A percentile compares a stretch with the other conserved stretches of the same genome.
Evolutionary conservation across 2,797 vertebrate genomes (phyloP).

Genomic region (Naso thynnoides): DNA sequence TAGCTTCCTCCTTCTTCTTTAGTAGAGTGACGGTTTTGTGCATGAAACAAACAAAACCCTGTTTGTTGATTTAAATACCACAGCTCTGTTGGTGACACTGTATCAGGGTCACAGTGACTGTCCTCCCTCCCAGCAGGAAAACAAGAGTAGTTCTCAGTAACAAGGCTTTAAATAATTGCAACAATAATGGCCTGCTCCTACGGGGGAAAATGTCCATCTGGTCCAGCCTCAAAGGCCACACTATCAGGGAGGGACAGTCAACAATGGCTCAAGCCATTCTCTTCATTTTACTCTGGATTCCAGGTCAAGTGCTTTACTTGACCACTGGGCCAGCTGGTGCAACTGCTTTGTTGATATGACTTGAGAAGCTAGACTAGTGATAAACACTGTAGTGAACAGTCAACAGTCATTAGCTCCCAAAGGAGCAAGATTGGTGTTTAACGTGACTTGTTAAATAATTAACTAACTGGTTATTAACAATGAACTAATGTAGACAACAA

Average conservation of each 20-base stretch:
- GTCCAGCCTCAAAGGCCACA: constrained; percentile 30
- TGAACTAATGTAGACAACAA: neutral
- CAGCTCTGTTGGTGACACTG: neutral
- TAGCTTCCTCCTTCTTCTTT: no score
- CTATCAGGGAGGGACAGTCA: constrained; percentile 37
- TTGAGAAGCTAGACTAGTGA: constrained; percentile 13
- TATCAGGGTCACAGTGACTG: constrained; percentile 26
- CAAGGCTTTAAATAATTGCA: constrained; percentile 22
- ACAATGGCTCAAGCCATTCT: constrained; percentile 34
- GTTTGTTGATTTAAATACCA: neutral
- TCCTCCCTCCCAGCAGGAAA: constrained; percentile 11
- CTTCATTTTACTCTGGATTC: constrained; percentile 43
- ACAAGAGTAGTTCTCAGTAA: constrained; percentile 13
- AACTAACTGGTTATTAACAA: constrained; percentile 16
- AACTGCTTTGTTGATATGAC: constrained; percentile 36
- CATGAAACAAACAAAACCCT: neutral
- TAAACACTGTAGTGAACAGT: constrained; percentile 23
- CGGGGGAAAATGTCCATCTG: neutral
- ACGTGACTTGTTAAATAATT: constrained; percentile 36
- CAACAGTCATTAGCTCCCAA: constrained; percentile 23
- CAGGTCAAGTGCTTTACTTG: constrained; percentile 39
- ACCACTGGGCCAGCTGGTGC: neutral
- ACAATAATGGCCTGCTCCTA: constrained; percentile 16
- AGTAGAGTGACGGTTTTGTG: neutral
- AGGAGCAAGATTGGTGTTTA: constrained; percentile 25